Evolutionary conservation across 2,797 vertebrate species (phyloP).

Genomic region (Chiropotes sagulatus): DNA sequence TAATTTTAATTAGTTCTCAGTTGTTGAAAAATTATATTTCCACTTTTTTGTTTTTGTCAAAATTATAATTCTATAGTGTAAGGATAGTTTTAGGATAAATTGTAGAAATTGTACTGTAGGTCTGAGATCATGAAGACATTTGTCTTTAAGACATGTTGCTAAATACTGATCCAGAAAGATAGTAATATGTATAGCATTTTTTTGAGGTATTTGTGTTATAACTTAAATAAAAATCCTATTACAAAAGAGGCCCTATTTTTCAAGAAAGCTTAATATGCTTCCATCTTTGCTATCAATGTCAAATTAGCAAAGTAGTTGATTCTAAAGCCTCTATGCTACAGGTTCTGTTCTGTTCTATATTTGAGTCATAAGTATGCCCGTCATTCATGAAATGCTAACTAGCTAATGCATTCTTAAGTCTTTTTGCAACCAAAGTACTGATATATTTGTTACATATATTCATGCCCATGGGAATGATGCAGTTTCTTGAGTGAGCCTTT

Average conservation of each 20-base stretch:
- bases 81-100: background rate
- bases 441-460: slow-evolving; percentile 79
- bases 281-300: slow-evolving; percentile 8
- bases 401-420: slow-evolving; percentile 80
- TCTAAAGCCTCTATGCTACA: background rate
- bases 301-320: slow-evolving; percentile 25
- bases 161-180: background rate
- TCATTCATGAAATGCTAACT: slow-evolving; percentile 80
- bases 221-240: background rate
- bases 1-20: background rate
- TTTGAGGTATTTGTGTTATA: background rate
- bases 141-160: background rate
- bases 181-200: background rate
- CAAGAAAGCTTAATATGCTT: background rate
- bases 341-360: slow-evolving; percentile 56
- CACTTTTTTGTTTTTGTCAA: background rate
- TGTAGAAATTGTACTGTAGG: background rate
- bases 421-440: slow-evolving; percentile 78
- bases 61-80: background rate
- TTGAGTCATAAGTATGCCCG: slow-evolving; percentile 66
- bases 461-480: slow-evolving; percentile 71
- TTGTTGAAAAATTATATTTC: background rate
- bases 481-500: slow-evolving; percentile 71
- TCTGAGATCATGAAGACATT: background rate
- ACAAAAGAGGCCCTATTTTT: background rate